Evolutionary conservation across 1,140 invertebrate species (phyloP), one percentile per base, ranked within the genome.

Genomic region (Drosophila chauvacae): DNA sequence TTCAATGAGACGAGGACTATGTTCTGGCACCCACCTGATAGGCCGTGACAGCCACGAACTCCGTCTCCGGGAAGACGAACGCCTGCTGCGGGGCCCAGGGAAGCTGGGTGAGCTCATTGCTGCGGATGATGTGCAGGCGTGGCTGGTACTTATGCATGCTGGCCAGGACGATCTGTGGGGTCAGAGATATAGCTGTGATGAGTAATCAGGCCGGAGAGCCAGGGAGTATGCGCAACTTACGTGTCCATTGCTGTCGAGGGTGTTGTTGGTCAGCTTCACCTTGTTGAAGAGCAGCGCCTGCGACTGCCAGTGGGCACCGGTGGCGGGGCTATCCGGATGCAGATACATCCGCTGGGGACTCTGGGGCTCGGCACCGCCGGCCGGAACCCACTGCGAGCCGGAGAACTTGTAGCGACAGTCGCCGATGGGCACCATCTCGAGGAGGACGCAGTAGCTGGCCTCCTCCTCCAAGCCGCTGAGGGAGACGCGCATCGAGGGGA

Each of bases 91-190:
- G 95, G 53, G 95, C 94, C 80, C 94, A 94, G 16, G 94, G 94
- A 3, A 96, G 86, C 41, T 95, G 94, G 2, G 95, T 93, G 16
- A 95, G 94, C 80, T 97, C 95, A 1, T 95, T 93, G 1, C 95
- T 95, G n/a, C 95, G 94, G 10, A 97, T 95, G 44, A 99, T 94
- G 92, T 97, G 95, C 56, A 98, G 95, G 10, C 96, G 94, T 0
- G 97, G 97, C 65, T 97, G 94, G 92, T 98, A 98, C 92, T 98
- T 98, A 93, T 98, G 97, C 97, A 98, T 98, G 4, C 97, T 98
- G 18, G 97, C 97, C 44, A 99, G 93, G 0, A 98, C 96, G 68
- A 97, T 96, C 96, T 98, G 94, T 7, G 93, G 92, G 73, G 9
- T 56, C 9, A 82, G 85, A 51, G 63, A 77, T 69, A 82, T n/a